Conservation (phyloP, 2,797 vertebrate genomes). For the Coilia nasus region DNA sequence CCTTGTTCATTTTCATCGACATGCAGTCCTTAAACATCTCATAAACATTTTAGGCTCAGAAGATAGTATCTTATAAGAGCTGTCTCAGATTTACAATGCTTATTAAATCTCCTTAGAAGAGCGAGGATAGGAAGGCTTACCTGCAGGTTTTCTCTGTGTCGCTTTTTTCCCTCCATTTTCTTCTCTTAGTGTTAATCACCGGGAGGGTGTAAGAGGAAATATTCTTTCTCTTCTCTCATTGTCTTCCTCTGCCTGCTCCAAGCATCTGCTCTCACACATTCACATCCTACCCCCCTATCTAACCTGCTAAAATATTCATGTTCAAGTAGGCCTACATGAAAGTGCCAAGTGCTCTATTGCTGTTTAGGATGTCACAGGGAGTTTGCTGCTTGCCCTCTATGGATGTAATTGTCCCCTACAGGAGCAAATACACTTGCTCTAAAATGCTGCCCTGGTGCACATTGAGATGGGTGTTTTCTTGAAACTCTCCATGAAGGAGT, state of each 20-base stretch:
- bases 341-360: slow-evolving; percentile 12
- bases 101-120: neutral
- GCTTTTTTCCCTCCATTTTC: neutral
- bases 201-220: neutral
- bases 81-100: neutral
- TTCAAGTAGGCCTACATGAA: neutral
- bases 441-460: neutral
- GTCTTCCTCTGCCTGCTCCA: neutral
- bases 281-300: neutral
- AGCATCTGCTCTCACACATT: neutral
- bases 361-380: slow-evolving; percentile 27
- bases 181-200: neutral
- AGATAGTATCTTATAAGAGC: neutral
- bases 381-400: neutral
- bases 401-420: neutral
- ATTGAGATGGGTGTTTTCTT: neutral
- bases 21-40: neutral
- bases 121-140: neutral
- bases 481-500: neutral
- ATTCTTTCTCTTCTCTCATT: neutral
- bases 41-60: neutral
- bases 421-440: neutral
- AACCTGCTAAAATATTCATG: slow-evolving; percentile 17
- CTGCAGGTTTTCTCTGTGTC: neutral
- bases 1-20: neutral